Base-by-base conservation (phyloP, 2,888 invertebrate genomes). In the Eupithecia exiguata region DNA sequence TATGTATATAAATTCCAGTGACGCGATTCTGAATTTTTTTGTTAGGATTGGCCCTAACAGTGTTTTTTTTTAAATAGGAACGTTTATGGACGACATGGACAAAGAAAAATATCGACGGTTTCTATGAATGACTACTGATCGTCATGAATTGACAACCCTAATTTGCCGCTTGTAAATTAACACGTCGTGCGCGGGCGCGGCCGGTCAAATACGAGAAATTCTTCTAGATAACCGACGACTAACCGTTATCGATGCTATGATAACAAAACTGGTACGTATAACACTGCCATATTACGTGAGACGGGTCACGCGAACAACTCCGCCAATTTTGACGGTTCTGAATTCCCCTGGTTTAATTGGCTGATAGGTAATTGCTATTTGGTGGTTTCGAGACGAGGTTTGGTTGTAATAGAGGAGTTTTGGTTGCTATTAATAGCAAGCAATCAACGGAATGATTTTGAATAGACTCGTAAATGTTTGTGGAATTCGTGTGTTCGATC, bases 211-310 rank as follows among this genome's bases (percentile, higher is more conserved):
- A 77, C 75, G 74, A 81, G 78, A 81, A 81, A 78, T 78, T 79
- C 74, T 78, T 79, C 74, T 74, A 83, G 84, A 84, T 85, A 84
- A 82, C 80, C 66, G 62, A 58, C 71, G 5, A 78, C 80, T 75
- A 73, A 72, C 80, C 77, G 83, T 84, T 89, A 91, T 91, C 89
- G 88, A 87, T 87, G 83, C 75, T 75, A 68, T 86, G 91, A 92
- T 91, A 91, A 87, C 86, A 81, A 79, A 85, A 85, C 79, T 83
- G 83, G 86, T 81, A 80, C 83, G 81, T 81, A 84, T 84, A 85
- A 88, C 83, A 87, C 84, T 81, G 78, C 82, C 79, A 76, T 81
- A 83, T 89, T 86, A 87, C 87, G 87, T 88, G 86, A 86, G 84
- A 83, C 83, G 66, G 80, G 86, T 84, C 90, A 89, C 89, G 89